These are phyloP conservation scores for Actinia equina DNA, from an alignment of 64 coral and sea anemone genomes.

Conservation along the genomic window DNA sequence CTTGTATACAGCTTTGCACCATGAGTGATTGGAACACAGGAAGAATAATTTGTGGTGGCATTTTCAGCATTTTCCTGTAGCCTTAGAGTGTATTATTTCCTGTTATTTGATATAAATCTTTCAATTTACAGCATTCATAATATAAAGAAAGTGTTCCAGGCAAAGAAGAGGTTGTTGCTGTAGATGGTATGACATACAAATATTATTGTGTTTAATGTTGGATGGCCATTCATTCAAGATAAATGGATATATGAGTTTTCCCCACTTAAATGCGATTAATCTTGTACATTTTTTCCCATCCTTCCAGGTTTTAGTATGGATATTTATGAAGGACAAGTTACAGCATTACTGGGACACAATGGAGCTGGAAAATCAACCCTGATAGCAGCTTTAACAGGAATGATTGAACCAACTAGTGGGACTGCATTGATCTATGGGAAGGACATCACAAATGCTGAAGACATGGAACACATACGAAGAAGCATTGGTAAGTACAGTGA, in stretches of 20 bases:
- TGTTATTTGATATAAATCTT: background rate
- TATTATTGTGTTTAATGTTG: background rate
- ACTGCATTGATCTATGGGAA: conserved; percentile 64
- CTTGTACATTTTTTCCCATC: background rate
- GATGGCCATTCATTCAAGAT: too few relatives aligned
- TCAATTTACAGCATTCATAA: conserved; percentile 61
- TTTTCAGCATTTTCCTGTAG: background rate
- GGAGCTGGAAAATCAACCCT: conserved; percentile 88
- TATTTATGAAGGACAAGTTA: conserved; percentile 91
- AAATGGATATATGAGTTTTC: too few relatives aligned
- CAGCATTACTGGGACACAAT: conserved; percentile 83
- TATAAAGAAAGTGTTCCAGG: conserved; percentile 76
- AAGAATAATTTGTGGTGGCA: too few relatives aligned
- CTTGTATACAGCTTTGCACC: too few relatives aligned
- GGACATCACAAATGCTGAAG: conserved; percentile 55
- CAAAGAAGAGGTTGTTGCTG: conserved; percentile 75
- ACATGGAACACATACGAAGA: conserved; percentile 63
- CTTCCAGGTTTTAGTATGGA: conserved; percentile 69
- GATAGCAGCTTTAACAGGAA: conserved; percentile 78
- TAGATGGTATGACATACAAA: conserved; percentile 71
- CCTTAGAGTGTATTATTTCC: background rate
- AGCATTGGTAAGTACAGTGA: conserved; percentile 32
- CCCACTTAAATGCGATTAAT: too few relatives aligned
- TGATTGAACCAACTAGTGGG: conserved; percentile 63
- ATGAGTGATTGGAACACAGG: too few relatives aligned